These are phyloP conservation scores for Acanthurus tractus DNA, from an alignment of 2,797 vertebrate species.

Conservation along the genomic window DNA sequence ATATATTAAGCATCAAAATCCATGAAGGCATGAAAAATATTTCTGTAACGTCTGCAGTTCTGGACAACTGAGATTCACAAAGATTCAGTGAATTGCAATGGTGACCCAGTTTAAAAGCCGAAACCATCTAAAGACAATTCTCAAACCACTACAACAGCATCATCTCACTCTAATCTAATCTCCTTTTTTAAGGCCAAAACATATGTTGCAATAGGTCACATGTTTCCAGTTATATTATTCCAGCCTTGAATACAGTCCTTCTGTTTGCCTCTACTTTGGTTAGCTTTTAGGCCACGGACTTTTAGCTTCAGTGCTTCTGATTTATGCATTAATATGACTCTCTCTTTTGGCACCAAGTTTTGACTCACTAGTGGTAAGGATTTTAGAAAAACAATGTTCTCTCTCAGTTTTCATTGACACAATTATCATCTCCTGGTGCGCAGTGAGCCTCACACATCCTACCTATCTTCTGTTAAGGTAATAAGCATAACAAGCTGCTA, in stretches of 20 bases:
- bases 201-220: not conserved
- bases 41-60: not conserved
- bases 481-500: not conserved
- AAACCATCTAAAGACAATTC: not conserved
- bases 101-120: not conserved
- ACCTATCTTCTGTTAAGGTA: not conserved
- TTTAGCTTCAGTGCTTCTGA: not conserved
- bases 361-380: not conserved
- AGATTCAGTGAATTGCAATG: not conserved
- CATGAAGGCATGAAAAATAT: not conserved
- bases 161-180: not conserved
- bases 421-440: not conserved
- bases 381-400: not conserved
- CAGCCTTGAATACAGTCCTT: not conserved
- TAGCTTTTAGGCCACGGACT: not conserved
- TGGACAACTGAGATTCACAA: not conserved
- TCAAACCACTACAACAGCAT: not conserved
- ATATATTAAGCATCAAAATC: not conserved
- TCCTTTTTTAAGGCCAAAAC: not conserved
- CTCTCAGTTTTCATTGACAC: not conserved
- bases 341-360: constrained; percentile 9
- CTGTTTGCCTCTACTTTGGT: too few species aligned
- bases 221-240: not conserved
- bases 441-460: not conserved
- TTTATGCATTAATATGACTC: not conserved